Evolutionary conservation across 2,888 invertebrate species (phyloP), one percentile per base, ranked within the genome.

Genomic region (Diachrysia chrysitis): DNA sequence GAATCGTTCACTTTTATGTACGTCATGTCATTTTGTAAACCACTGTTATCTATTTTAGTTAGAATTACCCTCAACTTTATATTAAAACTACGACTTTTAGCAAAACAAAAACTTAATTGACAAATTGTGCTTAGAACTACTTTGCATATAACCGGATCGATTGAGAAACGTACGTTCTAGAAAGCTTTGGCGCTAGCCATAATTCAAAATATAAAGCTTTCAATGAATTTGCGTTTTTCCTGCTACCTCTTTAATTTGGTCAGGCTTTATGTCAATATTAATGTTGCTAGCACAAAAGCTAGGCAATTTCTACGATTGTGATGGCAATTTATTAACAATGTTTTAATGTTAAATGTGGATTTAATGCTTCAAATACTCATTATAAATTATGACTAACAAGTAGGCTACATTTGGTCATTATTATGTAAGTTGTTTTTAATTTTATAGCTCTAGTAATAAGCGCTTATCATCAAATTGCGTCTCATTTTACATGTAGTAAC

Each of bases 1-100:
- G 71, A 65, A 29, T 62, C 55, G 58, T 73, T 67, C 77, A 79
- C 76, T 80, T 71, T 71, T 63, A 58, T 59, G 57, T 29, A 46
- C 69, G 67, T 88, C 82, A 90, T 83, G 77, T 83, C 89, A 87
- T 87, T 78, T 76, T 83, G 37, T 32, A 58, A 63, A 29, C 48
- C 58, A 71, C 67, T 68, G 69, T 71, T 62, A 48, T 60, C 29
- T 17, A 32, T 67, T 69, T 79, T 76, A 73, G 81, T 77, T 75
- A 80, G 72, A 64, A 83, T 81, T 89, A 90, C 90, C 90, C 84
- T 84, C 90, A 75, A 83, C 73, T 65, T 66, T 63, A 69, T 67
- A 63, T 64, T 63, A 63, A 69, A 71, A 69, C 64, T 71, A 66
- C 65, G 61, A 63, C 66, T 69, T 72, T 81, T 66, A 61, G 58